Base-by-base conservation (phyloP, 64 coral and sea anemone species). In the Orbicella faveolata region DNA sequence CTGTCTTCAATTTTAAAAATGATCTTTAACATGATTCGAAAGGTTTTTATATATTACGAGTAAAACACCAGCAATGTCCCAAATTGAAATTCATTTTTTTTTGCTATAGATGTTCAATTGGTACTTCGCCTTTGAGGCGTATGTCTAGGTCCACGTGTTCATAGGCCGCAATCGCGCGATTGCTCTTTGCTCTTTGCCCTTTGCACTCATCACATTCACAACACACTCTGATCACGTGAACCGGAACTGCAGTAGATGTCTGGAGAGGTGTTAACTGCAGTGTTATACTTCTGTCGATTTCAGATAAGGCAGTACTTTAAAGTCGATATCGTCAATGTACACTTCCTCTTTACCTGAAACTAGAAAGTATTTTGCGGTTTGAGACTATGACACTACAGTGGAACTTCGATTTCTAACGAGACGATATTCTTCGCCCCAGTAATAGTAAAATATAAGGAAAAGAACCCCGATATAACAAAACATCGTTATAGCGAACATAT, bases 231-330 rank as follows among this genome's bases (percentile, higher is more conserved):
- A 81, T 55, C 26, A 81, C 57, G 13, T 81, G n/a, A 34, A 23
- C 26, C 57, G 55, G 25, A 81, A 81, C n/a, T 36, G 30, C 0
- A 30, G 25, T 21, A 6, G 79, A 35, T 48, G 20, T 23, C 25
- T 68, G 0, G 30, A 34, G 19, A 36, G 26, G 51, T 53, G 18
- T 20, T 12, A 68, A 34, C 30, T 73, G 64, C 2, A 9, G 14
- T 18, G 63, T 85, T 85, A 85, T 70, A 85, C 82, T n/a, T 85
- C 82, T 52, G 82, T 85, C 12, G 82, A 69, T 52, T 85, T 85
- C 39, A 85, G 37, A 72, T 68, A 85, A 70, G 82, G 82, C 39
- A 85, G 2, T 52, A 51, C 20, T 2, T 68, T 20, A 25, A 85
- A 72, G 36, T 85, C 64, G 10, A 52, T 72, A 48, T 83, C 81